Conservation (phyloP, 2,113 vertebrate species). For the Macquaria australasica region DNA sequence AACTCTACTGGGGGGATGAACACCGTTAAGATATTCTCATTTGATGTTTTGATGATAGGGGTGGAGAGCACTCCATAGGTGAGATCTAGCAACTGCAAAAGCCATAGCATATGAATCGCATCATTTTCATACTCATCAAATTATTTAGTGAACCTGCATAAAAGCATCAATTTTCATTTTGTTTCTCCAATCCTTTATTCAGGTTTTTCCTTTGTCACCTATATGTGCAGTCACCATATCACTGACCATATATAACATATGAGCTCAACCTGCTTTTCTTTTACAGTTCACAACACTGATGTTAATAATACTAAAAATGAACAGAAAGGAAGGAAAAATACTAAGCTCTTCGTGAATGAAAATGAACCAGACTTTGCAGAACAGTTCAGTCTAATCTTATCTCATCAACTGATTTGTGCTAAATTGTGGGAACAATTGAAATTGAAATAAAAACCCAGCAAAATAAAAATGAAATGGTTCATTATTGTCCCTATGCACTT, state of each 20-base stretch:
- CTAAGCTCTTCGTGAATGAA: too few relatives aligned
- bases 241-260: neutral
- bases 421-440: neutral
- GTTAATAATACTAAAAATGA: neutral
- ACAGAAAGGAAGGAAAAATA: too few relatives aligned
- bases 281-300: neutral
- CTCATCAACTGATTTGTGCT: neutral
- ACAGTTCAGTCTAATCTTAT: neutral
- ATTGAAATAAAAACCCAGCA: neutral
- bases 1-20: neutral
- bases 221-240: neutral
- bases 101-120: neutral
- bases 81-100: neutral
- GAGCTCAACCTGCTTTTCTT: neutral
- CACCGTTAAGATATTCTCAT: neutral
- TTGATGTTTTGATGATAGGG: neutral
- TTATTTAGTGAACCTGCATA: neutral
- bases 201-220: neutral
- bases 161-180: neutral
- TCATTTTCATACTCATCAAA: neutral
- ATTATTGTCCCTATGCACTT: neutral
- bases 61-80: neutral
- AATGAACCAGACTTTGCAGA: too few relatives aligned
- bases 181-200: neutral
- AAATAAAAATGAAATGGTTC: neutral